A percentile compares a stretch with the other conserved stretches of the same genome.
phyloP scores from a whole-genome alignment of 2,888 invertebrate species.

The Callyntrura sp. region DNA sequence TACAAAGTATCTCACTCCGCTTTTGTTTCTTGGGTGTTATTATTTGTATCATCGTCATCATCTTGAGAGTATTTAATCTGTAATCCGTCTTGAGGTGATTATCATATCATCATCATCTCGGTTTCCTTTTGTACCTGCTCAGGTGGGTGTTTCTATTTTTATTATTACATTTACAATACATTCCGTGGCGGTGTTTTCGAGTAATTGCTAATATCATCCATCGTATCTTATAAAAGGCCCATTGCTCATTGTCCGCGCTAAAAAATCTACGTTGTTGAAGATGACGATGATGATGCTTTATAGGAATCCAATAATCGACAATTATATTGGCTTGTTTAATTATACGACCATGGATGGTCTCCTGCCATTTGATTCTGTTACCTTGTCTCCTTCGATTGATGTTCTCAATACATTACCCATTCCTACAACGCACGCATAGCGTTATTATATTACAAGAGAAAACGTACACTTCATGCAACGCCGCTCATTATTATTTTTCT shows the following conservation, averaged over 20 bases:
- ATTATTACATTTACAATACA: constrained; percentile 32
- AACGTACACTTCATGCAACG: constrained; percentile 45
- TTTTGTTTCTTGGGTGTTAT: not conserved
- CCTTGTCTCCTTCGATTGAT: not conserved
- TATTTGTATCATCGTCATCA: constrained; percentile 16
- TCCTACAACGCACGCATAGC: constrained; percentile 23
- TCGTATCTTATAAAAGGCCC: not conserved
- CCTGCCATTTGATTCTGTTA: not conserved
- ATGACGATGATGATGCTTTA: constrained; percentile 35
- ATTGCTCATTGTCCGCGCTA: constrained; percentile 36
- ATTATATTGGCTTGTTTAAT: constrained; percentile 52
- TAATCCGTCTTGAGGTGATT: constrained; percentile 43
- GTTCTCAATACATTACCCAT: not conserved
- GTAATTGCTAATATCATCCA: constrained; percentile 2
- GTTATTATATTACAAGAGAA: not conserved
- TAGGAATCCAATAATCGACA: constrained; percentile 37
- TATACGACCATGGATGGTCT: not conserved
- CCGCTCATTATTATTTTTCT: constrained; percentile 39
- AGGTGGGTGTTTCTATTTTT: constrained; percentile 56
- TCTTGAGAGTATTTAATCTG: constrained; percentile 49
- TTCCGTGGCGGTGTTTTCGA: constrained; percentile 31
- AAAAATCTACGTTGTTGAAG: too few relatives aligned
- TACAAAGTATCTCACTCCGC: constrained; percentile 43
- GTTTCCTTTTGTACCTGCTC: constrained; percentile 17
- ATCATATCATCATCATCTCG: constrained; percentile 53